These are phyloP conservation scores for Zosterops hypoxanthus DNA, from an alignment of 2,113 vertebrate species.

Conservation along the genomic window DNA sequence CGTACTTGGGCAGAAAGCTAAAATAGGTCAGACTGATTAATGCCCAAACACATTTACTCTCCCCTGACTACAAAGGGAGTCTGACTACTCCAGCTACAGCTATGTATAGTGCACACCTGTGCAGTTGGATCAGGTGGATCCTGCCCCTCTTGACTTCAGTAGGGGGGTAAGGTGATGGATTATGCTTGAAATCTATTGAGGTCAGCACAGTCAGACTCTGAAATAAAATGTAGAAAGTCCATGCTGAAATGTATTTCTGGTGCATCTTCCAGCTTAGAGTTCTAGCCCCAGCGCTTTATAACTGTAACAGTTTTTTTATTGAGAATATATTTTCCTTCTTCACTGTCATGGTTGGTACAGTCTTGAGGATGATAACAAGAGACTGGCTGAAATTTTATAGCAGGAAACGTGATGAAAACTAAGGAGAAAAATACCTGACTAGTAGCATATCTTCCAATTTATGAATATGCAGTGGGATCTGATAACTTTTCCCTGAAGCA, in stretches of 20 bases:
- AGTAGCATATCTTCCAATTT: neutral
- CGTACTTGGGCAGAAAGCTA: neutral
- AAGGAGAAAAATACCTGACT: neutral
- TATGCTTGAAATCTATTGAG: neutral
- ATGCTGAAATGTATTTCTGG: neutral
- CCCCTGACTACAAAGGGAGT: neutral
- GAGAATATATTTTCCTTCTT: neutral
- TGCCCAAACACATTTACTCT: constrained; percentile 16
- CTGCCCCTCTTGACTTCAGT: neutral
- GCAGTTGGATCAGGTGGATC: neutral
- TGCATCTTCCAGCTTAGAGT: neutral
- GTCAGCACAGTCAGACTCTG: neutral
- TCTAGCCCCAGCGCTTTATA: neutral
- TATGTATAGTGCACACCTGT: neutral
- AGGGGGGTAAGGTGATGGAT: fast-evolving
- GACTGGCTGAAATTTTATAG: neutral
- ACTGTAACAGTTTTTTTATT: neutral
- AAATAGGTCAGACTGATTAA: neutral
- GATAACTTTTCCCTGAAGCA: neutral
- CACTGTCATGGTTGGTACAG: neutral
- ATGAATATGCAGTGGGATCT: neutral
- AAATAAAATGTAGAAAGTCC: neutral
- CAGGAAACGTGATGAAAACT: neutral
- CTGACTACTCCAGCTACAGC: neutral
- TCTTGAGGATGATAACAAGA: neutral